These are phyloP conservation scores for Erebia palarica DNA, from an alignment of 2,888 invertebrate genomes.

Conservation along the genomic window DNA sequence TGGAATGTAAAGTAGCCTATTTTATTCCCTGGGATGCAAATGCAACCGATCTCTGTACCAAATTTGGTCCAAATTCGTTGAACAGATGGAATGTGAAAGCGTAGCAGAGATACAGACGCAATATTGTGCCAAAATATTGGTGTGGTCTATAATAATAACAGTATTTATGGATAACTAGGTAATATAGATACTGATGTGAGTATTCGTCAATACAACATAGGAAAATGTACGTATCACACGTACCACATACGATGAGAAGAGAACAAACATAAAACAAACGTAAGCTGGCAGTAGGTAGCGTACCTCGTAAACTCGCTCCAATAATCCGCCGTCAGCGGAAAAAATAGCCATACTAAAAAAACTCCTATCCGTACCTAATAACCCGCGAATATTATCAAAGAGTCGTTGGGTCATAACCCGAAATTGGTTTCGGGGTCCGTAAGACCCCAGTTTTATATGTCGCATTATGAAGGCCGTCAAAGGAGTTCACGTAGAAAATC, in stretches of 20 bases:
- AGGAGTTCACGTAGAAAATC: slow-evolving; percentile 84
- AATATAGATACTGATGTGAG: not conserved
- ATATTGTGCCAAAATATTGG: too few species aligned
- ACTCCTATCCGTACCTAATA: slow-evolving; percentile 83
- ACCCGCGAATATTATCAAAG: slow-evolving; percentile 82
- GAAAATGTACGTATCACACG: not conserved
- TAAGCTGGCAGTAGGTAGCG: slow-evolving; percentile 56
- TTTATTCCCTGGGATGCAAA: too few species aligned
- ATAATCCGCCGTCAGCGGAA: slow-evolving; percentile 79
- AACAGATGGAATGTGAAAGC: too few species aligned
- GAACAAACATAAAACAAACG: slow-evolving; percentile 63
- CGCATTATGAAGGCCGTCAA: slow-evolving; percentile 84
- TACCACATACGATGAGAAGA: not conserved
- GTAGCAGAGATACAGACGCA: too few species aligned
- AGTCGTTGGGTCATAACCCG: slow-evolving; percentile 83
- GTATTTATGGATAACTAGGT: too few species aligned
- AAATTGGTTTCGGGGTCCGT: slow-evolving; percentile 84
- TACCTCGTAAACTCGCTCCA: slow-evolving; percentile 74
- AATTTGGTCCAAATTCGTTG: too few species aligned
- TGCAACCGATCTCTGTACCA: too few species aligned
- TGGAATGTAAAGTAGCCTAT: too few species aligned
- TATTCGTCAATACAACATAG: not conserved
- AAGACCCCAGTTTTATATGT: slow-evolving; percentile 83
- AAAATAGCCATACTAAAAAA: slow-evolving; percentile 83
- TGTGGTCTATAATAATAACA: too few species aligned